These are phyloP conservation scores for Dascyllus trimaculatus DNA, from an alignment of 2,113 vertebrate genomes.

Conservation along the genomic window DNA sequence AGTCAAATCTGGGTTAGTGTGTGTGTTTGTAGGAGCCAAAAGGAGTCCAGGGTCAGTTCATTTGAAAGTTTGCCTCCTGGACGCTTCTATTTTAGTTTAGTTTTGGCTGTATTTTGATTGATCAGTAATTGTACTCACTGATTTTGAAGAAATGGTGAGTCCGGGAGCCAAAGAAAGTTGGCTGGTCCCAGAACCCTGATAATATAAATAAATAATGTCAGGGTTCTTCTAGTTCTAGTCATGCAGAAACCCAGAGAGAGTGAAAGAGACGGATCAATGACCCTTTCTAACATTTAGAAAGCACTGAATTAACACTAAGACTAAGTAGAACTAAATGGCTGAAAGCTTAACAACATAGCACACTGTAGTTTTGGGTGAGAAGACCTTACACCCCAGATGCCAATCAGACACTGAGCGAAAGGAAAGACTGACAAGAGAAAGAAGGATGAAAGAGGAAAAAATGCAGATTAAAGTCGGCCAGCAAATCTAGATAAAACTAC, in stretches of 20 bases:
- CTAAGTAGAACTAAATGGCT: neutral
- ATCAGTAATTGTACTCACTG: slow-evolving; percentile 39
- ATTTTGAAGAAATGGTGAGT: slow-evolving; percentile 5
- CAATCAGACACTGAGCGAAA: slow-evolving; percentile 13
- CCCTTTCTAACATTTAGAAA: slow-evolving; percentile 18
- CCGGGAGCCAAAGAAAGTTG: slow-evolving; percentile 39
- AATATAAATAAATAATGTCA: slow-evolving; percentile 48
- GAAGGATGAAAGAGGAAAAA: slow-evolving; percentile 3
- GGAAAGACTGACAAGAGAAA: slow-evolving; percentile 9
- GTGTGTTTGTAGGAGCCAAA: slow-evolving; percentile 17
- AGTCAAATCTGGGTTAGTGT: neutral
- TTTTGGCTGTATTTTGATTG: slow-evolving; percentile 47
- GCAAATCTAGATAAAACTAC: slow-evolving; percentile 8
- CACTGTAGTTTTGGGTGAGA: neutral
- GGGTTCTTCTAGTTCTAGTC: slow-evolving; percentile 36
- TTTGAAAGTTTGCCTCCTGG: slow-evolving; percentile 18
- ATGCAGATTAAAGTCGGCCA: slow-evolving; percentile 24
- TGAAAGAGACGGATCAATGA: slow-evolving; percentile 1
- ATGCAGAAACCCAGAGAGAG: slow-evolving; percentile 14
- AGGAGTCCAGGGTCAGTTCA: neutral
- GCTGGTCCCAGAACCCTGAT: slow-evolving; percentile 28
- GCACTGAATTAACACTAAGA: slow-evolving; percentile 7
- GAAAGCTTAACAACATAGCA: neutral
- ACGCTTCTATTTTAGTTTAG: slow-evolving; percentile 21
- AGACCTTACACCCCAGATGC: slow-evolving; percentile 8